These are phyloP conservation scores for Sebastes taczanowskii DNA, from an alignment of 2,797 vertebrate genomes.

Conservation along the genomic window DNA sequence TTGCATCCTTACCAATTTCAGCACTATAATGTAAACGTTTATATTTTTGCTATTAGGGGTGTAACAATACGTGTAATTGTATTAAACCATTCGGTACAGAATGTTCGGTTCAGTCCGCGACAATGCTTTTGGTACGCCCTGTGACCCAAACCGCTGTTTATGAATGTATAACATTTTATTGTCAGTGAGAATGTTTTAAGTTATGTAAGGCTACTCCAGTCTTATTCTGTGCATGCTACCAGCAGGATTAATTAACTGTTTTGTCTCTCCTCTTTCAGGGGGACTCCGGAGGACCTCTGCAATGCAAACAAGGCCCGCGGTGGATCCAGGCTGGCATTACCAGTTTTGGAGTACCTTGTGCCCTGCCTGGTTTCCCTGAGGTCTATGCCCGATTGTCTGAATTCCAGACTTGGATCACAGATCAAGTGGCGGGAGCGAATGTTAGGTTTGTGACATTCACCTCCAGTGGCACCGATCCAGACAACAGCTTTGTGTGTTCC, in stretches of 20 bases:
- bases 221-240: neutral
- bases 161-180: neutral
- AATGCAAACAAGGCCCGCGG: slow-evolving; percentile 61
- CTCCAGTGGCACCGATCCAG: slow-evolving; percentile 47
- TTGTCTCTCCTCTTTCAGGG: slow-evolving; percentile 45
- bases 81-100: too few species aligned
- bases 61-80: too few species aligned
- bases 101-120: too few species aligned
- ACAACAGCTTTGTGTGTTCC: slow-evolving; percentile 53
- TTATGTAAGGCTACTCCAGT: neutral
- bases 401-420: slow-evolving; percentile 69
- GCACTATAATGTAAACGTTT: neutral
- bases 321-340: slow-evolving; percentile 76
- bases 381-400: slow-evolving; percentile 72
- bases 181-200: neutral
- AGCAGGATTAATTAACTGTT: neutral
- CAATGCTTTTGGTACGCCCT: too few species aligned
- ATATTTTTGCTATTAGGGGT: neutral
- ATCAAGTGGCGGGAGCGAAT: neutral
- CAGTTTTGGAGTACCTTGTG: slow-evolving; percentile 74
- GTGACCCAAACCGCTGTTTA: too few species aligned
- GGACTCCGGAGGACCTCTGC: slow-evolving; percentile 79
- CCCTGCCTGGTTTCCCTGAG: slow-evolving; percentile 50
- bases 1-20: neutral
- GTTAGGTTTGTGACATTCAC: slow-evolving; percentile 54